Base-by-base conservation (phyloP, 1,140 invertebrate species). In the Zaprionus capensis region DNA sequence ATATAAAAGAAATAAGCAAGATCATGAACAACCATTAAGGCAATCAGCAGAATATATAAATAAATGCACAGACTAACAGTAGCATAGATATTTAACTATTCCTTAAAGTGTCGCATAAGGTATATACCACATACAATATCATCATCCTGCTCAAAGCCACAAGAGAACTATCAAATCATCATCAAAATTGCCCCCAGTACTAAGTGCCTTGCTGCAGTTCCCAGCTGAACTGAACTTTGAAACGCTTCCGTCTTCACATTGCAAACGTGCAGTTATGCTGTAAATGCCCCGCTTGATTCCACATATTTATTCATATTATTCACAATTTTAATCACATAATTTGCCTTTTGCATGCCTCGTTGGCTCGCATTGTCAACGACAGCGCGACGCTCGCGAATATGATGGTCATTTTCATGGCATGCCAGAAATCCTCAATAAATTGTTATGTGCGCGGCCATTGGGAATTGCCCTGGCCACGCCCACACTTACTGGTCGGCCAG, bases 371-470 rank as follows among this genome's bases (percentile, higher is more conserved):
- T 75, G 72, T 75, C 71, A 73, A 73, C 53, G 53, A 56, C 28
- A 11, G 14, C 0, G 15, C 24, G 28, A 57, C n/a, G 26, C 22
- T n/a, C 20, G 1, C 34, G 4, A 66, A 49, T 67, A 46, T 73
- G 56, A 36, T 53, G 41, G 63, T 71, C 31, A 75, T 75, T 88
- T 87, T 24, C 41, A 46, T 46, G 46, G 4, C 74, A 87, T 83
- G 84, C 56, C 68, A 87, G 84, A 87, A 84, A 81, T 88, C 57
- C 75, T 69, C 44, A 24, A 75, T 67, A 87, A 88, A 87, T 87
- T 87, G 58, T 78, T 74, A 71, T 56, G 70, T 24, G 51, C 41
- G 69, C 46, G 58, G 20, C 34, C 31, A 34, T 64, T 64, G 74
- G 82, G 74, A 74, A 55, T 71, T 71, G 46, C 63, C 24, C 17